phyloP scores from a whole-genome alignment of 2,113 vertebrate species.

The Syrrhaptes paradoxus region DNA sequence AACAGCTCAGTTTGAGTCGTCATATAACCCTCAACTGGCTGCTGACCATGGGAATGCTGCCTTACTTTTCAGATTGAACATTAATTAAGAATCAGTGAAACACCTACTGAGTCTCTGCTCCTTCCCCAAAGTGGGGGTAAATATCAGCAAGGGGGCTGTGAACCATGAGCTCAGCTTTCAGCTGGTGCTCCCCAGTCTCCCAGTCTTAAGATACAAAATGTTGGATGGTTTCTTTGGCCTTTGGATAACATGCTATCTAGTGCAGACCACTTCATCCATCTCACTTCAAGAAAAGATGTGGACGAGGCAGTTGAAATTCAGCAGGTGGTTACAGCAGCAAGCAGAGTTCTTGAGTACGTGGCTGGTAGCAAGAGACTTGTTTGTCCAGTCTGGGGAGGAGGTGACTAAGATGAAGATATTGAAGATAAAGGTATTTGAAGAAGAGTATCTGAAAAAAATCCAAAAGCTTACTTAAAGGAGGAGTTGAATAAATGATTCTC shows the following conservation, averaged over 20 bases:
- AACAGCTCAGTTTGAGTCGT: background rate
- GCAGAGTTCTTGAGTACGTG: rapidly evolving
- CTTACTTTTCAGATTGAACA: background rate
- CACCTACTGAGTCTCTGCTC: background rate
- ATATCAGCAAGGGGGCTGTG: background rate
- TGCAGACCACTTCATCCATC: background rate
- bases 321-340: background rate
- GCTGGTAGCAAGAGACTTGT: background rate
- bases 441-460: background rate
- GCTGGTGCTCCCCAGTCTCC: background rate
- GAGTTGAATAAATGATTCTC: background rate
- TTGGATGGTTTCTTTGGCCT: background rate
- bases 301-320: background rate
- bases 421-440: background rate
- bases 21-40: background rate
- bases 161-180: background rate
- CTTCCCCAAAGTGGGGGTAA: background rate
- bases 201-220: background rate
- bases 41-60: background rate
- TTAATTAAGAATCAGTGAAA: background rate
- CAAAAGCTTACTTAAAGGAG: background rate
- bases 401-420: background rate
- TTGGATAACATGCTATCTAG: rapidly evolving
- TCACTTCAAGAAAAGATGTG: background rate
- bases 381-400: background rate